Percentiles rank a stretch among this genome's conserved stretches.
These are phyloP conservation scores for Rhimphoctona megacephalus DNA, from an alignment of 2,888 invertebrate species.

Conservation along the genomic window DNA sequence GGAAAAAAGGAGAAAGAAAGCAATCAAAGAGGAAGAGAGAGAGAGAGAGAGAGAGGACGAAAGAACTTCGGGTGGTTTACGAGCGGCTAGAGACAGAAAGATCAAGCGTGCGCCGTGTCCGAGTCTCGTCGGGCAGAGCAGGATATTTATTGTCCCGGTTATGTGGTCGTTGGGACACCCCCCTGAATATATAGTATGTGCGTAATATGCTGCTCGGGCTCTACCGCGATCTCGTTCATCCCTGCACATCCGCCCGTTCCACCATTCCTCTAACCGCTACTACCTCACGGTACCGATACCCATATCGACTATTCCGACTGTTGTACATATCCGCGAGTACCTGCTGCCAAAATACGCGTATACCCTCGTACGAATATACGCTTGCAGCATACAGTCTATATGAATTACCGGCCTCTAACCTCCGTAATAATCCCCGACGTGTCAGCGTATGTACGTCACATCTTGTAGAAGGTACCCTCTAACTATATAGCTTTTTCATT, in stretches of 20 bases:
- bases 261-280: conserved; percentile 11
- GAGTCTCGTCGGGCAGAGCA: conserved; percentile 75
- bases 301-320: conserved; percentile 21
- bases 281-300: conserved; percentile 12
- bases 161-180: conserved; percentile 67
- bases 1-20: conserved; percentile 22
- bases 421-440: conserved; percentile 47
- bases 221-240: not conserved
- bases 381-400: not conserved
- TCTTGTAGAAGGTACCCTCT: conserved; percentile 74
- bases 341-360: not conserved
- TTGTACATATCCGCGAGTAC: not conserved
- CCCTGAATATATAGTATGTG: conserved; percentile 60
- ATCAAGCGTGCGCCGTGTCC: conserved; percentile 76
- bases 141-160: conserved; percentile 80
- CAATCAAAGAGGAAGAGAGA: not conserved
- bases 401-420: conserved; percentile 8
- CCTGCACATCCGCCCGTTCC: conserved; percentile 7
- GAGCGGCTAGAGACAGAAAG: conserved; percentile 79
- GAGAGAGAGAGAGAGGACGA: conserved; percentile 25
- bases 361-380: not conserved
- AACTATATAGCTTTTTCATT: conserved; percentile 33
- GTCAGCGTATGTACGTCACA: conserved; percentile 62
- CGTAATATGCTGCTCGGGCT: conserved; percentile 3
- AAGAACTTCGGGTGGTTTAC: conserved; percentile 73